Base-by-base conservation (phyloP, 2,113 vertebrate species). In the Scomber colias region DNA sequence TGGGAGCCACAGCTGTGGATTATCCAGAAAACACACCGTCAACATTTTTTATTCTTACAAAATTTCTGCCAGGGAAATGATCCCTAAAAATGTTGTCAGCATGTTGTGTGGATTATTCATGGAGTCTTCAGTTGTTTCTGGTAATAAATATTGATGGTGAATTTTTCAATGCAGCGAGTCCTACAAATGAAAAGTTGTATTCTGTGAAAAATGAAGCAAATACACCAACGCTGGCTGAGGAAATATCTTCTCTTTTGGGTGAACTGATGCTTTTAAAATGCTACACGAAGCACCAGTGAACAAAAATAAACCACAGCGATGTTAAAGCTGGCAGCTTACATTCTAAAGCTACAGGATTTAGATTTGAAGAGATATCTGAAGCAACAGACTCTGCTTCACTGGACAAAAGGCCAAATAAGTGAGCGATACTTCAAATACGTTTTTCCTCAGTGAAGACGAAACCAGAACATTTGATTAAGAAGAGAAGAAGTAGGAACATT, bases 31-130 rank as follows among this genome's bases (percentile, higher is more conserved):
- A 54, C 44, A 3, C 2, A 17, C 46, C 16, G 59, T 80, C 79
- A 73, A 82, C 53, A 40, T 35, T 75, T 79, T 81, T 71, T 53
- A 13, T 68, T 66, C 31, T 2, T 48, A 11, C 64, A 24, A 40
- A 12, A 45, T 79, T 50, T 80, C 30, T 46, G 35, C 8, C 6
- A 9, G 48, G 71, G n/a, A 77, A 71, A 77, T 74, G 11, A 51
- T 64, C 17, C 54, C 57, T 70, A 66, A 72, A 79, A 56, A 35
- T 50, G 63, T 60, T 4, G 40, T 35, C 62, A 17, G 31, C 57
- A 35, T 35, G 16, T 75, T 55, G 45, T 64, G 53, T 24, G 40
- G 35, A 40, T 40, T 40, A 40, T 40, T 7, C 35, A 9, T 27
- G 24, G 48, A 53, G 19, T 35, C 46, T 27, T 17, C 13, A 40